phyloP scores from a whole-genome alignment of 2,113 vertebrate genomes.

The Vulpes lagopus region DNA sequence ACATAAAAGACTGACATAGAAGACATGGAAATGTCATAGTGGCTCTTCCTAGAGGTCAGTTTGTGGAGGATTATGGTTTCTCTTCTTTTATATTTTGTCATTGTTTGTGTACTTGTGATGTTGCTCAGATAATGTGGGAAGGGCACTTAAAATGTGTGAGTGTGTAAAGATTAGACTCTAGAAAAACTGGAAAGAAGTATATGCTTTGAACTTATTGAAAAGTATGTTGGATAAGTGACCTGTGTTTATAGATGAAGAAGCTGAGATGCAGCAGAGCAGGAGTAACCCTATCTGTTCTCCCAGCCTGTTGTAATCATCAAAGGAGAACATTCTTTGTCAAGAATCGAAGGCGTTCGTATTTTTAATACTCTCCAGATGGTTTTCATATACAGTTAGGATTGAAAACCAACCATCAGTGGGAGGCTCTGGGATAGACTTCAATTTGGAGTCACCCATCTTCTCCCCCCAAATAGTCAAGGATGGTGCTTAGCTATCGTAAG shows the following conservation, averaged over 20 bases:
- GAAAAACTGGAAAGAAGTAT: neutral
- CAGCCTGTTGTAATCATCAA: neutral
- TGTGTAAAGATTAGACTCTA: neutral
- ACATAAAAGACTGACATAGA: neutral
- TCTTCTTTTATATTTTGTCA: neutral
- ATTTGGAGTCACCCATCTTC: neutral
- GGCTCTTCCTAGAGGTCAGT: neutral
- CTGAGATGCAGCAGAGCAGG: neutral
- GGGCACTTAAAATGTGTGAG: neutral
- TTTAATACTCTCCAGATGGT: neutral
- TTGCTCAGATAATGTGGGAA: neutral
- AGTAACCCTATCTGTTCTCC: neutral
- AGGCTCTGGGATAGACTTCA: neutral
- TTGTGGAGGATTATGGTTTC: neutral
- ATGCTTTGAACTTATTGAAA: slow-evolving; percentile 20
- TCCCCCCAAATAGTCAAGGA: neutral
- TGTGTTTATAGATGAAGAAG: neutral
- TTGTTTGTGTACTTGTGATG: neutral
- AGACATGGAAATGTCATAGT: neutral
- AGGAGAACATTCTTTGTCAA: neutral
- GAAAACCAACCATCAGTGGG: neutral
- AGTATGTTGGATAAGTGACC: neutral
- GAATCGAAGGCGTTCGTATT: neutral
- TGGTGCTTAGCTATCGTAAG: neutral
- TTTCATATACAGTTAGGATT: neutral